Conservation (phyloP, 2,888 invertebrate genomes). For the Lottia scabra region DNA sequence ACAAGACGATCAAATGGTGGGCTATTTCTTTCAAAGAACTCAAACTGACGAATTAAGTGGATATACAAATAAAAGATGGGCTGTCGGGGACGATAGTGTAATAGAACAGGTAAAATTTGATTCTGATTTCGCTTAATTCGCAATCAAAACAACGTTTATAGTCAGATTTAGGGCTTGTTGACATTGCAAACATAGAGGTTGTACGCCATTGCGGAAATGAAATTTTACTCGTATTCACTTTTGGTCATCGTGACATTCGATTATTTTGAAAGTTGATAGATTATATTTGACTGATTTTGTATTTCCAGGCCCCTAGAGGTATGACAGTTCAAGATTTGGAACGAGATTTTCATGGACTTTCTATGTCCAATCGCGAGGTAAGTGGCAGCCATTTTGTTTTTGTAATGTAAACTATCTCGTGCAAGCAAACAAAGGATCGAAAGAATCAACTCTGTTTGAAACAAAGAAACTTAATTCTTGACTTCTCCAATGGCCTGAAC, state of each 20-base stretch:
- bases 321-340: conserved; percentile 64
- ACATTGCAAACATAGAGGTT: neutral
- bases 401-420: neutral
- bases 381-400: conserved; percentile 31
- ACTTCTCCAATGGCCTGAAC: no score
- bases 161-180: neutral
- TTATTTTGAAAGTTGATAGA: neutral
- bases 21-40: conserved; percentile 89
- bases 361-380: conserved; percentile 52
- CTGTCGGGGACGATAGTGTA: conserved; percentile 88
- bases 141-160: neutral
- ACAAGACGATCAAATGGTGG: conserved; percentile 92
- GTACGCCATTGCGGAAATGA: conserved; percentile 7
- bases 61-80: conserved; percentile 76
- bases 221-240: neutral
- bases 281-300: conserved; percentile 9
- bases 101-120: conserved; percentile 72
- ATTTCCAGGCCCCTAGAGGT: conserved; percentile 41
- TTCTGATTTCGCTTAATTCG: neutral
- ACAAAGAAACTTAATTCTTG: neutral
- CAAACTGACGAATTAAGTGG: conserved; percentile 78
- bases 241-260: neutral
- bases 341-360: conserved; percentile 61
- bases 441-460: neutral
- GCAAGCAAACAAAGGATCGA: conserved; percentile 26